These are phyloP conservation scores for sheep (Ovis aries) DNA, from an alignment of 2,113 vertebrate genomes.

Conservation along the genomic window ARS-UI_Ramb_v3.0 NC_056066.1:61515501-61516000, in stretches of 20 bases:
- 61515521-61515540: background rate
- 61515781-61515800: background rate
- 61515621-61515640: background rate
- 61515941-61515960: background rate
- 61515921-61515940: background rate
- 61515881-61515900: background rate
- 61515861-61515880: background rate
- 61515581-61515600: background rate
- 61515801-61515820: background rate
- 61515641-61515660: background rate
- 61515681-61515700: background rate
- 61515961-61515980: background rate
- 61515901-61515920: background rate
- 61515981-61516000: background rate
- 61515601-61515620: background rate
- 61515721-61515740: background rate
- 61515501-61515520: background rate
- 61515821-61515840: background rate
- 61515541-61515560: background rate
- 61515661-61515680: background rate
- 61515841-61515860: constrained; percentile 18
- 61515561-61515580: background rate
- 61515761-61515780: background rate
- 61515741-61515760: background rate
- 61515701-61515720: background rate